These are phyloP conservation scores for Lateolabrax maculatus DNA, from an alignment of 2,797 vertebrate genomes.

Conservation along the genomic window DNA sequence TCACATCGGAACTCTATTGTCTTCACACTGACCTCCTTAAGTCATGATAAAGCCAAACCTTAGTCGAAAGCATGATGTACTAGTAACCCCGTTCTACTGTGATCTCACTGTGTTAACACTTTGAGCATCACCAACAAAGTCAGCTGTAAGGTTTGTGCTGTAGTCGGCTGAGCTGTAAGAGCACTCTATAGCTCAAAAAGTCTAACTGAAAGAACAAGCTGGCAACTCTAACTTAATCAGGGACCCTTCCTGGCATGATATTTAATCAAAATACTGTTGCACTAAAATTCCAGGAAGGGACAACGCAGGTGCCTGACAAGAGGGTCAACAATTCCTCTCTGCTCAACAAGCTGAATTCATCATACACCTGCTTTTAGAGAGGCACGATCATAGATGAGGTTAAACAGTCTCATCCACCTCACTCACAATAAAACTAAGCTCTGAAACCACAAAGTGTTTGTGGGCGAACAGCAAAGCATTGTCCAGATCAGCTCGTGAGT, in stretches of 20 bases:
- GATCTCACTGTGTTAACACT: not conserved
- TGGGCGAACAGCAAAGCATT: not conserved
- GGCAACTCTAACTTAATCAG: conserved; percentile 31
- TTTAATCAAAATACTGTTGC: conserved; percentile 22
- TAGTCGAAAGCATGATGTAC: not conserved
- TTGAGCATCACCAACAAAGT: conserved; percentile 16
- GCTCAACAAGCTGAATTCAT: conserved; percentile 29
- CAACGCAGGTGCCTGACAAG: not conserved
- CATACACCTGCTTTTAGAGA: conserved; percentile 1
- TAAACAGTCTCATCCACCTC: conserved; percentile 30
- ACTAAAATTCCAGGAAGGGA: not conserved
- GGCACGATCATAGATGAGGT: conserved; percentile 8
- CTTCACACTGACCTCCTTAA: conserved; percentile 8
- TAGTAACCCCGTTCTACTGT: not conserved
- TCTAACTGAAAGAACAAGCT: conserved; percentile 14
- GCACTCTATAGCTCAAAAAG: not conserved
- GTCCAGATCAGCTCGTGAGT: conserved; percentile 17
- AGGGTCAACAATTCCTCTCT: conserved; percentile 35
- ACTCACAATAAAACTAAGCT: conserved; percentile 22
- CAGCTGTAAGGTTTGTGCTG: not conserved
- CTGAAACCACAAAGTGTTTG: conserved; percentile 22
- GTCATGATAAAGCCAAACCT: not conserved
- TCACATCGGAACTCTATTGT: not conserved
- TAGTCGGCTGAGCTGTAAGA: conserved; percentile 3
- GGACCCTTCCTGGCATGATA: not conserved